These are phyloP conservation scores for Centropus unirufus DNA, from an alignment of 2,113 vertebrate genomes.

Conservation along the genomic window DNA sequence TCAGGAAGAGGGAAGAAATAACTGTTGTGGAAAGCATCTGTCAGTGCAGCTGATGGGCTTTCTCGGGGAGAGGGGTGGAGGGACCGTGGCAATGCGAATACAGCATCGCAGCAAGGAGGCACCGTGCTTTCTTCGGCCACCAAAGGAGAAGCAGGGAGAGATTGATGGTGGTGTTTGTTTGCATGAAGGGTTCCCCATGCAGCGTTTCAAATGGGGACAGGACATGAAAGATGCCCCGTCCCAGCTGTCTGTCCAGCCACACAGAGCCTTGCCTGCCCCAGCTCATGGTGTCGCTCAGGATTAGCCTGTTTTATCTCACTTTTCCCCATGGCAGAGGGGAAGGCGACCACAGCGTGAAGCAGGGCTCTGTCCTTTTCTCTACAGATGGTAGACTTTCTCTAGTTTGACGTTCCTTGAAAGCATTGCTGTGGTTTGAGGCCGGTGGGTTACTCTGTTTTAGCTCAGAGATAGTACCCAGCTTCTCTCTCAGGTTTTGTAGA, in stretches of 20 bases:
- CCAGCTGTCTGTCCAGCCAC: neutral
- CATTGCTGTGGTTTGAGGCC: neutral
- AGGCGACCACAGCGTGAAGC: neutral
- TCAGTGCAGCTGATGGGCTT: neutral
- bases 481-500: neutral
- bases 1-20: neutral
- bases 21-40: neutral
- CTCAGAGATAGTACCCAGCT: neutral
- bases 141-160: neutral
- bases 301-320: rapidly evolving
- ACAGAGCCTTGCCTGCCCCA: neutral
- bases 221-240: neutral
- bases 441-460: neutral
- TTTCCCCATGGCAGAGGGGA: rapidly evolving
- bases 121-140: neutral
- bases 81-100: neutral
- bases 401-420: neutral
- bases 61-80: neutral
- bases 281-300: neutral
- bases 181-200: neutral
- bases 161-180: neutral
- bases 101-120: rapidly evolving
- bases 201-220: neutral
- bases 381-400: neutral
- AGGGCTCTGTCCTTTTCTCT: neutral